Conservation (phyloP, 2,113 vertebrate species). For the Pseudonaja textilis region DNA sequence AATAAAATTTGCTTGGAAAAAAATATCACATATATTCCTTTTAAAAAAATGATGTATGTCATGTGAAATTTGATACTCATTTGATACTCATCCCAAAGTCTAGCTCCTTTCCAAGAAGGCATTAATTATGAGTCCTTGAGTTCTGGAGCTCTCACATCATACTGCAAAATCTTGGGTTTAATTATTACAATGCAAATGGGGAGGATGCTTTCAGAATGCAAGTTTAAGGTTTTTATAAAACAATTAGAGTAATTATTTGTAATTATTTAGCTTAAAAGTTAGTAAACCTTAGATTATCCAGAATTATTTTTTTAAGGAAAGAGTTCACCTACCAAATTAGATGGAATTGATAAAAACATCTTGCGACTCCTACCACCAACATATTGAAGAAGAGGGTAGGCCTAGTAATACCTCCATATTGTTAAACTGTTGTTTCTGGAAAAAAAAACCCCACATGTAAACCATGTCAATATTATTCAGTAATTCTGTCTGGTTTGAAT, state of each 20-base stretch:
- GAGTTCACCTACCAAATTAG: neutral
- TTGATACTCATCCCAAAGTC: neutral
- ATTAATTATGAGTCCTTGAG: conserved; percentile 30
- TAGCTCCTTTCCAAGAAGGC: neutral
- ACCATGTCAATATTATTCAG: neutral
- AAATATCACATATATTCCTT: conserved; percentile 42
- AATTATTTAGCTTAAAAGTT: neutral
- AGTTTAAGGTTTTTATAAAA: neutral
- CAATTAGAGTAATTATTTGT: neutral
- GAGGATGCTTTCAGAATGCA: neutral
- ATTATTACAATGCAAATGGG: neutral
- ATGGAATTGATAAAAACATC: neutral
- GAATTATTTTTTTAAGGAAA: neutral
- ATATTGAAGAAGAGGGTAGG: neutral
- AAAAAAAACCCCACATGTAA: neutral
- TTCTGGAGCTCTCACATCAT: conserved; percentile 27
- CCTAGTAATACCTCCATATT: neutral
- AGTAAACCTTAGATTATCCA: neutral
- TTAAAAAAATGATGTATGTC: conserved; percentile 26
- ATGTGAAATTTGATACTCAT: conserved; percentile 8
- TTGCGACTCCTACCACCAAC: neutral
- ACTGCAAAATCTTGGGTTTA: conserved; percentile 10
- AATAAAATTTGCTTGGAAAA: no score
- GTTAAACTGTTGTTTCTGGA: neutral
- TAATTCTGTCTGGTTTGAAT: neutral